Base-by-base conservation (phyloP, 2,888 invertebrate species). In the Pseudococcus jackbeardsleyi region DNA sequence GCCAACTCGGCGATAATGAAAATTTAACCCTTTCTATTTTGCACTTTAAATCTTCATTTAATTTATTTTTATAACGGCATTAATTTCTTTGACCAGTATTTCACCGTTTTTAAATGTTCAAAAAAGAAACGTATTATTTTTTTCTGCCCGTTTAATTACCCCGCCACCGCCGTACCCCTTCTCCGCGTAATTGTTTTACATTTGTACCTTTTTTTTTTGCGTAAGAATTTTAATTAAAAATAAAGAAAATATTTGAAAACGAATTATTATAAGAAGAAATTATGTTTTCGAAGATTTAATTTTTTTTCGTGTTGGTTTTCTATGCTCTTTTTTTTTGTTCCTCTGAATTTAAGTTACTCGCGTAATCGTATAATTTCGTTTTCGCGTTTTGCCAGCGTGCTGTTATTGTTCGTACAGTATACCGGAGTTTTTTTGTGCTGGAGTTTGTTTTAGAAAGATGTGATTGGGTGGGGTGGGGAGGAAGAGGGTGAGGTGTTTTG, bases 1-100 rank as follows among this genome's bases (percentile, higher is more conserved):
- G 87, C 87, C 87, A 87, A 87, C 87, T 87, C 87, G 87, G 87
- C 87, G 87, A 87, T 87, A 87, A 87, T 87, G 87, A 87, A 87
- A 87, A 87, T 87, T 87, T 87, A 87, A 87, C 87, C 87, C 87
- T 87, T 87, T 87, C 87, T 72, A 87, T 87, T 87, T 87, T 87
- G 87, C 87, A 87, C 87, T 87, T 87, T 87, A 87, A 87, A 87
- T 87, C 87, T 87, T 87, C 87, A 87, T 87, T 87, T 87, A 87
- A 87, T 87, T 87, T 87, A 87, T 87, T 87, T 87, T 87, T 87
- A 87, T 87, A 87, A 87, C 87, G 87, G 87, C 87, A 87, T 87
- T 87, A 87, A 87, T 87, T 87, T 87, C 87, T 87, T 87, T 87
- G 87, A 87, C 87, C 87, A 87, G 87, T 87, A 87, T 87, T 87